Conservation (phyloP, 2,888 invertebrate species). For the Phoronis australis region DNA sequence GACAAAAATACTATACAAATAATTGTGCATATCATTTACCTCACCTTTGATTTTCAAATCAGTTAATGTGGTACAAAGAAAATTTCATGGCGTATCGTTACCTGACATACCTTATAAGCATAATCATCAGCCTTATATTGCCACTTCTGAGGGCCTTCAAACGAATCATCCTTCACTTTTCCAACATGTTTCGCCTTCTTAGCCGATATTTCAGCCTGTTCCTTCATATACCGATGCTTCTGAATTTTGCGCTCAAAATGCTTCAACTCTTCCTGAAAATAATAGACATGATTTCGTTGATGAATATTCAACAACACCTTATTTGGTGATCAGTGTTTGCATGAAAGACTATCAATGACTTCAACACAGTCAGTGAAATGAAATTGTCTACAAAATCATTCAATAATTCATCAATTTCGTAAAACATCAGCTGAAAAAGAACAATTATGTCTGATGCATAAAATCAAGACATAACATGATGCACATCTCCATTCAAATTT, state of each 20-base stretch:
- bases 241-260: slow-evolving; percentile 82
- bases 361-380: neutral
- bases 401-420: neutral
- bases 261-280: slow-evolving; percentile 67
- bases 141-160: slow-evolving; percentile 10
- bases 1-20: too few relatives aligned
- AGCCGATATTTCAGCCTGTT: slow-evolving; percentile 65
- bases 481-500: too few relatives aligned
- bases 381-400: neutral
- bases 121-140: slow-evolving; percentile 2
- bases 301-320: neutral
- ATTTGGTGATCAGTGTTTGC: too few relatives aligned
- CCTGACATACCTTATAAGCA: too few relatives aligned
- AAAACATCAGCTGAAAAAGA: neutral
- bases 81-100: neutral
- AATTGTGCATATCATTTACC: too few relatives aligned
- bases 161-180: slow-evolving; percentile 28
- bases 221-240: slow-evolving; percentile 77
- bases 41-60: too few relatives aligned
- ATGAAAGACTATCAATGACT: too few relatives aligned
- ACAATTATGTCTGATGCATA: neutral
- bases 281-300: slow-evolving; percentile 3
- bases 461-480: too few relatives aligned
- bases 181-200: slow-evolving; percentile 11
- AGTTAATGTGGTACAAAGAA: neutral